A percentile compares a stretch with the other conserved stretches of the same genome.
Evolutionary conservation across 2,797 vertebrate species (phyloP).

Genomic region (Australoheros facetus): DNA sequence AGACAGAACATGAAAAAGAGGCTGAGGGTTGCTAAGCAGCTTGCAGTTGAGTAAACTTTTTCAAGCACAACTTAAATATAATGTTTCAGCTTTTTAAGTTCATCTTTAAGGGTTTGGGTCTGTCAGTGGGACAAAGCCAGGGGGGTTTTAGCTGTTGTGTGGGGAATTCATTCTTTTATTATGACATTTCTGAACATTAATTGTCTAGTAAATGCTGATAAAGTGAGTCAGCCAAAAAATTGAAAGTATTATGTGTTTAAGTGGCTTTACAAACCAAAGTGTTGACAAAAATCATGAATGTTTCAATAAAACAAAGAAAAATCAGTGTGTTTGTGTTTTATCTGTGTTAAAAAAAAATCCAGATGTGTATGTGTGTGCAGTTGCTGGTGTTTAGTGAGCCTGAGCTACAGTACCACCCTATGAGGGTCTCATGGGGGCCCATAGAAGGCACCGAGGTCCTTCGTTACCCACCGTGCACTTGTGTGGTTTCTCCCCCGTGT

Average conservation of each 20-base stretch:
- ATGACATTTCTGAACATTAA: too few species aligned
- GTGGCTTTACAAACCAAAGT: too few species aligned
- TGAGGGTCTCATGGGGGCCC: constrained; percentile 1
- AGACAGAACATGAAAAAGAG: too few species aligned
- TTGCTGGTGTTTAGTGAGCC: constrained; percentile 36
- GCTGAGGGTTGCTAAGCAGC: not conserved
- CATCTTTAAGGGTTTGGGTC: not conserved
- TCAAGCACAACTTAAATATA: not conserved
- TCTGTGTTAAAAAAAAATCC: not conserved
- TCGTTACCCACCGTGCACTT: constrained; percentile 90
- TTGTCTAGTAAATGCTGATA: too few species aligned
- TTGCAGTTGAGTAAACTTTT: not conserved
- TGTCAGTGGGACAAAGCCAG: not conserved
- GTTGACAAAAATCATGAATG: not conserved
- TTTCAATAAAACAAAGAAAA: not conserved
- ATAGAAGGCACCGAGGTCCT: constrained; percentile 10
- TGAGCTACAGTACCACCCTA: not conserved
- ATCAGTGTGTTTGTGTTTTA: not conserved
- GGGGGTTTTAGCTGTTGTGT: not conserved
- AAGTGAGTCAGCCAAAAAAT: too few species aligned
- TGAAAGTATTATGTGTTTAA: too few species aligned
- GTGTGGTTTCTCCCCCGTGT: constrained; percentile 97
- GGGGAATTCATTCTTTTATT: not conserved
- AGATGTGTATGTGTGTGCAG: not conserved
- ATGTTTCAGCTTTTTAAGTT: not conserved